Conservation (phyloP, 2,797 vertebrate genomes). For the Catharus ustulatus region DNA sequence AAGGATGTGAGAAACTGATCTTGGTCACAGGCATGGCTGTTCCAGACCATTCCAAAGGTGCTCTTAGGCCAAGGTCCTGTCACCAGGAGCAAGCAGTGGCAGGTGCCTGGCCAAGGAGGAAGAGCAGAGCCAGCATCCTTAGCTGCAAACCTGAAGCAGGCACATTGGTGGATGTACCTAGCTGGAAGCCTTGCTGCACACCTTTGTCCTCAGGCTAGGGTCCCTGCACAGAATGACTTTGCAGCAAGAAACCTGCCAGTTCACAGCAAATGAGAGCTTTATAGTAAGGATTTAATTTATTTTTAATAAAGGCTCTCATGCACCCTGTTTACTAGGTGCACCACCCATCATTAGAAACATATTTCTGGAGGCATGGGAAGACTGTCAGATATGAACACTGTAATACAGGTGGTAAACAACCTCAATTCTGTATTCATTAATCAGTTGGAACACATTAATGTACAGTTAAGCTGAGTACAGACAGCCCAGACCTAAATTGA, state of each 20-base stretch:
- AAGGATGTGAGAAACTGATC: background rate
- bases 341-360: background rate
- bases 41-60: background rate
- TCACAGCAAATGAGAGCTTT: background rate
- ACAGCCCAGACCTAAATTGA: background rate
- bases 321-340: background rate
- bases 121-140: background rate
- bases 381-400: background rate
- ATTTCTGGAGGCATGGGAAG: constrained; percentile 9
- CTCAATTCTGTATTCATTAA: constrained; percentile 17
- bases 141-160: background rate
- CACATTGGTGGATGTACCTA: background rate
- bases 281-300: background rate
- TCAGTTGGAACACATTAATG: constrained; percentile 27
- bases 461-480: background rate
- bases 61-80: background rate
- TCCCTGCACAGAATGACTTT: background rate
- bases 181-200: background rate
- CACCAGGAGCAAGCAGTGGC: background rate
- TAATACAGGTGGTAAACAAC: background rate
- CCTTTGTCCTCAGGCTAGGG: background rate
- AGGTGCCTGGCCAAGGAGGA: background rate
- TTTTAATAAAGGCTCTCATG: constrained; percentile 9
- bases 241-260: background rate
- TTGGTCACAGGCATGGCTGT: background rate